phyloP scores from a whole-genome alignment of 2,113 vertebrate genomes.

The Oostethus manadensis region DNA sequence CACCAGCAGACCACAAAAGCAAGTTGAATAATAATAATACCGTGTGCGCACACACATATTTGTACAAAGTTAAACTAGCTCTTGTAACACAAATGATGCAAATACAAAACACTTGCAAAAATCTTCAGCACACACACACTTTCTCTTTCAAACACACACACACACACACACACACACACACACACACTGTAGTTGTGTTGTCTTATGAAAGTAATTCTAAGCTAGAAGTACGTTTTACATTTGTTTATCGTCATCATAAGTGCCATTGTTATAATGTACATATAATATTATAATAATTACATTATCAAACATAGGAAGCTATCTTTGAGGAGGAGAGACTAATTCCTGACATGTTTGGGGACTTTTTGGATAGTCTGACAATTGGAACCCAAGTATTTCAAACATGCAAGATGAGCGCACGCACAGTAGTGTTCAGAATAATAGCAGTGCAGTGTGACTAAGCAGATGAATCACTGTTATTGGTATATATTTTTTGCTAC shows the following conservation, averaged over 20 bases:
- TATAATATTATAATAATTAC: constrained; percentile 39
- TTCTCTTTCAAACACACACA: constrained; percentile 11
- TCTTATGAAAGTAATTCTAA: constrained; percentile 61
- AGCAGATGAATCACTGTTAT: no score
- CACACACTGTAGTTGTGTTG: constrained; percentile 48
- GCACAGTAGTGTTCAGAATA: no score
- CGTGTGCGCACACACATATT: constrained; percentile 7
- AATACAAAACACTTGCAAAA: constrained; percentile 56
- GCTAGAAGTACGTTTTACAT: constrained; percentile 61
- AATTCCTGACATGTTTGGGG: no score
- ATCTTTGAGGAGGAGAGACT: constrained; percentile 6
- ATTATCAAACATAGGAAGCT: constrained; percentile 33
- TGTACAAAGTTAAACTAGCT: constrained; percentile 31
- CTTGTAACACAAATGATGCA: constrained; percentile 60
- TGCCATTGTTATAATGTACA: constrained; percentile 62
- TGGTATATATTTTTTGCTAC: no score
- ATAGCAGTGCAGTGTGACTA: no score
- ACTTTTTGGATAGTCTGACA: neutral
- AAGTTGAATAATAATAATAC: constrained; percentile 57
- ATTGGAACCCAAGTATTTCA: neutral
- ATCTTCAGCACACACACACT: constrained; percentile 18
- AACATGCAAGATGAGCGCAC: no score
- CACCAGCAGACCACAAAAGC: constrained; percentile 54
- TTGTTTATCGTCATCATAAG: constrained; percentile 62
- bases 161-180: constrained; percentile 18